These are phyloP conservation scores for Ctenodactylus gundi DNA, from an alignment of 2,113 vertebrate genomes.

Conservation along the genomic window DNA sequence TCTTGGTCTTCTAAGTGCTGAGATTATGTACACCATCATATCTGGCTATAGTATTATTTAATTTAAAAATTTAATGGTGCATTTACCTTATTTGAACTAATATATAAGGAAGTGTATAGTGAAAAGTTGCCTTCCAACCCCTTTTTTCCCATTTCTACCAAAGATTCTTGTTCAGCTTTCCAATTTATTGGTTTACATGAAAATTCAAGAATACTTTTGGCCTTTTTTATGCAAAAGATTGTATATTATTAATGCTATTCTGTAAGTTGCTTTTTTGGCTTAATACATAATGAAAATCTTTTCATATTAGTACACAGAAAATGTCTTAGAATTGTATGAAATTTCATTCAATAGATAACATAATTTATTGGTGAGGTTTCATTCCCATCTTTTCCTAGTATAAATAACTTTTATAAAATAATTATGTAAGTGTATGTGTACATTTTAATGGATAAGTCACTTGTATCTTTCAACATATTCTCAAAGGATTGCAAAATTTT, in stretches of 20 bases:
- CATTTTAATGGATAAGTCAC: constrained; percentile 24
- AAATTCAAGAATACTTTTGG: constrained; percentile 17
- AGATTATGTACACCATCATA: too few relatives aligned
- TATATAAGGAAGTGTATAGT: background rate
- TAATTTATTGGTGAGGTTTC: constrained; percentile 28
- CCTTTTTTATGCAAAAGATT: constrained; percentile 3
- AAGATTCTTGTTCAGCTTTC: constrained; percentile 26
- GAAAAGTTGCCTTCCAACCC: background rate
- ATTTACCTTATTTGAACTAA: background rate
- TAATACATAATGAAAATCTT: constrained; percentile 20
- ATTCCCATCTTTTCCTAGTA: constrained; percentile 26
- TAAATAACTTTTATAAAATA: constrained; percentile 26
- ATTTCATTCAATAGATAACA: constrained; percentile 33
- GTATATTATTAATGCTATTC: background rate
- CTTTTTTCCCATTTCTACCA: background rate
- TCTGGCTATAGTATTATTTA: constrained; percentile 19
- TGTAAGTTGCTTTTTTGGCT: constrained; percentile 27
- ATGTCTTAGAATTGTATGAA: background rate
- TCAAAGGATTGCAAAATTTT: background rate
- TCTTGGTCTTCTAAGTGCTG: too few relatives aligned
- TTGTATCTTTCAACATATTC: constrained; percentile 35
- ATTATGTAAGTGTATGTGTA: background rate
- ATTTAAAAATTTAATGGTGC: background rate
- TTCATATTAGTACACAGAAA: background rate
- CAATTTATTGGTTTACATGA: background rate